These are phyloP conservation scores for Oxycera nigricornis DNA, from an alignment of 2,888 invertebrate genomes.

Conservation along the genomic window DNA sequence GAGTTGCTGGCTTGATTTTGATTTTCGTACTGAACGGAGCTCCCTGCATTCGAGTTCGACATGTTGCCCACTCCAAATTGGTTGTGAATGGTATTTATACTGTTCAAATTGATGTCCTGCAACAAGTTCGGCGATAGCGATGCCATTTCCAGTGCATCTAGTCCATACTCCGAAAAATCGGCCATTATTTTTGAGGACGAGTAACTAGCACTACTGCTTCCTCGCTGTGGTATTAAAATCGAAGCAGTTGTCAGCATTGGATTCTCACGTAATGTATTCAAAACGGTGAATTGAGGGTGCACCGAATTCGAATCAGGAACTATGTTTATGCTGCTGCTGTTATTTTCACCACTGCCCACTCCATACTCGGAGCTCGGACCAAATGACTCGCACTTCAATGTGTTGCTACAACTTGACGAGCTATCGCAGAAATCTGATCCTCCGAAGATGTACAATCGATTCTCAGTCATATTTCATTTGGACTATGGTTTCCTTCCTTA, in stretches of 20 bases:
- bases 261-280: conserved; percentile 48
- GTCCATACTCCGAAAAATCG: conserved; percentile 59
- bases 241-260: conserved; percentile 65
- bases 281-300: conserved; percentile 51
- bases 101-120: conserved; percentile 59
- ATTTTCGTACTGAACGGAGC: conserved; percentile 53
- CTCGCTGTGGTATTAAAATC: conserved; percentile 70
- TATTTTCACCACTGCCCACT: conserved; percentile 46
- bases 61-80: neutral
- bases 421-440: conserved; percentile 61
- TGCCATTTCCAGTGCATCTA: conserved; percentile 59
- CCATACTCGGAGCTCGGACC: conserved; percentile 46
- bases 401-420: conserved; percentile 60
- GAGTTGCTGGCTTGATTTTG: conserved; percentile 55
- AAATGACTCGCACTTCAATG: conserved; percentile 55
- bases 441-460: conserved; percentile 60
- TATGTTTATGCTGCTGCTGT: conserved; percentile 46
- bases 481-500: neutral
- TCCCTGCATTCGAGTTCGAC: conserved; percentile 40
- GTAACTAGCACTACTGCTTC: conserved; percentile 54
- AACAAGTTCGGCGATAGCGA: conserved; percentile 59
- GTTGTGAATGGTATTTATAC: conserved; percentile 48
- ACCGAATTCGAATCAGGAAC: conserved; percentile 48
- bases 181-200: conserved; percentile 51
- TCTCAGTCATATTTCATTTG: conserved; percentile 58